Evolutionary conservation across 2,888 invertebrate genomes (phyloP).

Genomic region (Pachymerium ferrugineum): DNA sequence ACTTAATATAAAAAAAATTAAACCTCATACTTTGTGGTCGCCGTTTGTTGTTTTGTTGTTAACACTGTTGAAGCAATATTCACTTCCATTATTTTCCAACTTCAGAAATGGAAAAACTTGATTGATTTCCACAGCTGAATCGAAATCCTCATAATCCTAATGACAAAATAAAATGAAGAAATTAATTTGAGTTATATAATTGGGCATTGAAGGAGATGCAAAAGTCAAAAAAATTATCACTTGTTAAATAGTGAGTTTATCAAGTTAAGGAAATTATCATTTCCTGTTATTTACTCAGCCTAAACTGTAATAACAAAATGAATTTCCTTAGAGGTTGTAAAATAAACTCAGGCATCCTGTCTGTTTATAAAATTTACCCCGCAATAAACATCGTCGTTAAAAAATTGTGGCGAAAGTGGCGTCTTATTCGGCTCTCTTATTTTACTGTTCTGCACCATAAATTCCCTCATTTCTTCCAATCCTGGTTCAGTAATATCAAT

Average conservation of each 20-base stretch:
- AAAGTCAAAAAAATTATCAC: too few species aligned
- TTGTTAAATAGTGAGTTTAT: too few species aligned
- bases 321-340: too few species aligned
- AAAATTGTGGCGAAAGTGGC: constrained; percentile 87
- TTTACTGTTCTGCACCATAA: constrained; percentile 75
- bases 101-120: constrained; percentile 37
- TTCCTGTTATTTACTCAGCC: too few species aligned
- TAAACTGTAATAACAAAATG: too few species aligned
- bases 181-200: too few species aligned
- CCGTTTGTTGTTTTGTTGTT: neutral
- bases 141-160: constrained; percentile 88
- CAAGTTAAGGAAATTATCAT: too few species aligned
- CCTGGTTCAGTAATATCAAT: constrained; percentile 95
- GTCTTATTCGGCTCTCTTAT: constrained; percentile 61
- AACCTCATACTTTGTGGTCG: neutral
- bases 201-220: neutral
- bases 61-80: constrained; percentile 35
- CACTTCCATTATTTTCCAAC: constrained; percentile 32
- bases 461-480: constrained; percentile 77
- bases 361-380: constrained; percentile 61
- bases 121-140: constrained; percentile 47
- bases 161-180: constrained; percentile 45
- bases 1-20: neutral
- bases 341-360: neutral
- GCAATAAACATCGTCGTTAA: constrained; percentile 85